Conservation (phyloP, 92 coral and sea anemone genomes). For the Chrysogorgia sp. region DNA sequence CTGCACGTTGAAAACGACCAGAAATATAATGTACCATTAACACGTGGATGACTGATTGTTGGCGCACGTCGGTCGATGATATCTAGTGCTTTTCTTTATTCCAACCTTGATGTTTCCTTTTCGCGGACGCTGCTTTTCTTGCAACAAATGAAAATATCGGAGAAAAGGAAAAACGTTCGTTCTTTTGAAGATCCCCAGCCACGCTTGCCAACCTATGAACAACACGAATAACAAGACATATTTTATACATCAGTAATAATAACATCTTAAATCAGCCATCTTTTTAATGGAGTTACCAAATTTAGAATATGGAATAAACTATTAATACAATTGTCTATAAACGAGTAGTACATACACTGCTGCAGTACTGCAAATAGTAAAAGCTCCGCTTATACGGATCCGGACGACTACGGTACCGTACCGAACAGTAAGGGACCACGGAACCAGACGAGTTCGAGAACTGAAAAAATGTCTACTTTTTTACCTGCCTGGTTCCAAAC, state of each 20-base stretch:
- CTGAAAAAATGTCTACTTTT: too few relatives aligned
- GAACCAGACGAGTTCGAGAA: too few relatives aligned
- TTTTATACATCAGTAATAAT: not conserved
- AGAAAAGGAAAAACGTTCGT: conserved; percentile 92
- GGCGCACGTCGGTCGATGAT: not conserved
- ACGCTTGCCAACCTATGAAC: conserved; percentile 37
- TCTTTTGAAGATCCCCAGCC: conserved; percentile 86
- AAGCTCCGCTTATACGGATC: too few relatives aligned
- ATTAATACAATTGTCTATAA: not conserved
- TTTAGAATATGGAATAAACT: not conserved
- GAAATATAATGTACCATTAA: too few relatives aligned
- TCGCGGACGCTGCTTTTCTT: conserved; percentile 79
- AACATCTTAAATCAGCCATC: not conserved
- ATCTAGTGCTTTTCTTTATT: not conserved
- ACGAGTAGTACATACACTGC: too few relatives aligned
- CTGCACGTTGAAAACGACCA: too few relatives aligned
- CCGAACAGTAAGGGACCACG: too few relatives aligned
- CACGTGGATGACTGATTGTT: too few relatives aligned
- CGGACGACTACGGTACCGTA: too few relatives aligned
- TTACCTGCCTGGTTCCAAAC: too few relatives aligned
- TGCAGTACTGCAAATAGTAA: too few relatives aligned
- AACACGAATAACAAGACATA: not conserved
- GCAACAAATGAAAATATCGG: conserved; percentile 91
- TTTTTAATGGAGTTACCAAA: not conserved
- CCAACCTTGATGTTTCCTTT: conserved; percentile 55